Conservation (phyloP, 2,888 invertebrate genomes). For the Tetragnatha montana region DNA sequence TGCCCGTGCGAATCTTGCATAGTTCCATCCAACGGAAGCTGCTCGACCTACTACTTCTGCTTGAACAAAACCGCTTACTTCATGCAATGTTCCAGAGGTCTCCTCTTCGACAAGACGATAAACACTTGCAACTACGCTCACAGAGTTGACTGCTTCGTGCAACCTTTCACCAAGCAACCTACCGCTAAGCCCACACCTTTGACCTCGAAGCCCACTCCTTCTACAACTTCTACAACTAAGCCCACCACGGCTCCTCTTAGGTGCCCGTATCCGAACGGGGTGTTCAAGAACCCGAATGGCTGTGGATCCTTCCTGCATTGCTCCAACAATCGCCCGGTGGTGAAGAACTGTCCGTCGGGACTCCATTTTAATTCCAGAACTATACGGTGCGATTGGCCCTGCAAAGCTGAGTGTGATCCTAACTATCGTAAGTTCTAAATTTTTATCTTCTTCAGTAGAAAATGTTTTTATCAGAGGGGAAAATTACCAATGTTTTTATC, state of each 20-base stretch:
- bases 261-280: conserved; percentile 54
- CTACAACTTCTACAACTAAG: neutral
- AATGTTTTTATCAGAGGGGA: no score
- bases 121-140: conserved; percentile 53
- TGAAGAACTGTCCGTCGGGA: conserved; percentile 42
- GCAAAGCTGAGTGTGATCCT: conserved; percentile 54
- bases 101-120: conserved; percentile 29
- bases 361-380: conserved; percentile 49
- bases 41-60: conserved; percentile 49
- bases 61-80: conserved; percentile 27
- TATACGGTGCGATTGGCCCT: conserved; percentile 61
- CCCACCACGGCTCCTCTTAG: neutral
- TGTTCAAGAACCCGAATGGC: conserved; percentile 60
- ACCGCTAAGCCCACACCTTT: neutral
- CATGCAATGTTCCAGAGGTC: conserved; percentile 36
- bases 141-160: neutral
- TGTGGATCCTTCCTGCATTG: conserved; percentile 68
- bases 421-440: conserved; percentile 32
- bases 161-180: neutral
- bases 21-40: conserved; percentile 26
- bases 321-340: conserved; percentile 42
- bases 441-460: neutral
- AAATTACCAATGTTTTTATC: no score
- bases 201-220: neutral
- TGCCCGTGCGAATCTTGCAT: conserved; percentile 56